Evolutionary conservation across 2,797 vertebrate species (phyloP), one percentile per base, ranked within the genome.

Genomic region (Malurus splendens): DNA sequence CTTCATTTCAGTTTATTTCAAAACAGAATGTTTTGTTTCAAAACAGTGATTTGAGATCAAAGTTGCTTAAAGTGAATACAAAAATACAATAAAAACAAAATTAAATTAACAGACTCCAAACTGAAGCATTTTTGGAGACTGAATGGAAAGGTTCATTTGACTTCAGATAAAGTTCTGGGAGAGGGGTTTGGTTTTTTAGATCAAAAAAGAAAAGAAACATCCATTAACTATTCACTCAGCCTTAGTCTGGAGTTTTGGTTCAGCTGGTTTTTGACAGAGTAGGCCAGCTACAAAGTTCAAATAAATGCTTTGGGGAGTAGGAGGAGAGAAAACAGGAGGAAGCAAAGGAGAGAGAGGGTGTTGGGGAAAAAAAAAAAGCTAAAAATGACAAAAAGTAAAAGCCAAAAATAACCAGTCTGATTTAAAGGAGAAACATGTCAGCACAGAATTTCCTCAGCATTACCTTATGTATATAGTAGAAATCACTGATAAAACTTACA

Each of bases 1-100:
- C 25, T 86, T 82, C 39, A 57, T 54, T 70, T 86, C 47, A 57
- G 41, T 73, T 87, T 84, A 65, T 88, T 90, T 92, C 90, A 88
- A 92, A 95, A 90, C 47, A 93, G 52, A 88, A 82, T 92, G 83
- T 86, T 95, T 91, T 90, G 75, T 85, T 90, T 93, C 88, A 92
- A 88, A 94, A 91, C 78, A 92, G 74, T 67, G 78, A 71, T 74
- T 88, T 76, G 50, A 94, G 93, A 94, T 94, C 92, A 93, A 94
- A 94, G 93, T 65, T 92, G 41, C 27, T n/a, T 61, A 82, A 92
- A 71, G n/a, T 41, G 64, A 89, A 90, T 60, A 67, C 14, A 87
- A 94, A 92, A 89, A 84, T 70, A 67, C 42, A 90, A 91, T 50
- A 52, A 84, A 92, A 84, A 6, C 81, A 94, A 89, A 91, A 91